Evolutionary conservation across 2,888 invertebrate genomes (phyloP).

Genomic region (Crioceris asparagi): DNA sequence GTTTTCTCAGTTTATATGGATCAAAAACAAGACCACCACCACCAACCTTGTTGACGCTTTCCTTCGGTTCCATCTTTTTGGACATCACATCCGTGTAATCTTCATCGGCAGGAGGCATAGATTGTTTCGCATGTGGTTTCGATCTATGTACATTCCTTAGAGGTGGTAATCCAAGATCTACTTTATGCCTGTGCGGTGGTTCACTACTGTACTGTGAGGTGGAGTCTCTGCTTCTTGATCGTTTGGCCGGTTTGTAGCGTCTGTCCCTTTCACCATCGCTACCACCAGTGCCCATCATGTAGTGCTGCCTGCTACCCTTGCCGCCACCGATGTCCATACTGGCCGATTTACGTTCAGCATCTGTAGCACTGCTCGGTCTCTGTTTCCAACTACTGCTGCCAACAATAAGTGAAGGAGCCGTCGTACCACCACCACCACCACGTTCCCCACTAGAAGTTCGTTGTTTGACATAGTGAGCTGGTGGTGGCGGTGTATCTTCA

Average conservation of each 20-base stretch:
- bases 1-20: too few relatives aligned
- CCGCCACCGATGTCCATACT: conserved; percentile 32
- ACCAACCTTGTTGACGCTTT: conserved; percentile 22
- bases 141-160: conserved; percentile 24
- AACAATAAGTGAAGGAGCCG: too few relatives aligned
- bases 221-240: conserved; percentile 37
- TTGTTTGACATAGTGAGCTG: too few relatives aligned
- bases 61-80: conserved; percentile 19
- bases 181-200: conserved; percentile 31
- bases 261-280: conserved; percentile 48
- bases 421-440: too few relatives aligned
- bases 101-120: conserved; percentile 47
- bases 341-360: conserved; percentile 41
- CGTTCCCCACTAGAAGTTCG: too few relatives aligned
- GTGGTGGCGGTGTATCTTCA: conserved; percentile 32
- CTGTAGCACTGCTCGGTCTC: conserved; percentile 47
- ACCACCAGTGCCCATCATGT: too few relatives aligned
- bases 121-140: conserved; percentile 26
- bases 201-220: conserved; percentile 35
- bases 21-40: too few relatives aligned
- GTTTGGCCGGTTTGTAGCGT: conserved; percentile 40
- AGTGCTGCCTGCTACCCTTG: too few relatives aligned
- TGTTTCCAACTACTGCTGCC: conserved; percentile 44
- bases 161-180: conserved; percentile 25
- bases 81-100: conserved; percentile 20